Evolutionary conservation across 2,888 invertebrate species (phyloP).

Genomic region (Sinodicranocentrus sp.): DNA sequence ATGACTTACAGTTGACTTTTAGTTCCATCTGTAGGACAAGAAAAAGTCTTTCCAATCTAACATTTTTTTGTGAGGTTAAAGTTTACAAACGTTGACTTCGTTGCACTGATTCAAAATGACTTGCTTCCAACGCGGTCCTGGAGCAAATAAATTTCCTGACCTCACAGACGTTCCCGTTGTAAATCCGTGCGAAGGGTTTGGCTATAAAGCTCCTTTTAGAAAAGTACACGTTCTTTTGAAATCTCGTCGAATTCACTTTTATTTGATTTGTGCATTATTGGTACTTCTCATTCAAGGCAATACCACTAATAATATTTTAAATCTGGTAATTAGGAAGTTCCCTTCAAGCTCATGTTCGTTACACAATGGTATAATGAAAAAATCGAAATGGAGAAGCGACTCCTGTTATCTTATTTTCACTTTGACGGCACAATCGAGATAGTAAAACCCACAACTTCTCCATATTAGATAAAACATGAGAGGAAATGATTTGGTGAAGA

Average conservation of each 20-base stretch:
- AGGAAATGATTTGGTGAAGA: not conserved
- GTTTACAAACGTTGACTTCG: too few relatives aligned
- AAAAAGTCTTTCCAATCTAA: too few relatives aligned
- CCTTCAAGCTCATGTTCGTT: slow-evolving; percentile 65
- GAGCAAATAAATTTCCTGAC: slow-evolving; percentile 42
- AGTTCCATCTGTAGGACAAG: too few relatives aligned
- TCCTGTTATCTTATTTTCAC: slow-evolving; percentile 64
- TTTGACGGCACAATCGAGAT: slow-evolving; percentile 69
- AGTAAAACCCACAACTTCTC: slow-evolving; percentile 21
- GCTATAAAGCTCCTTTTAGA: slow-evolving; percentile 64
- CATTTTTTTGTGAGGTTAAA: too few relatives aligned
- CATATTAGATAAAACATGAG: not conserved
- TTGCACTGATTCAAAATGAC: slow-evolving; percentile 1
- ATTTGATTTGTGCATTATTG: not conserved
- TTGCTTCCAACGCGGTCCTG: slow-evolving; percentile 34
- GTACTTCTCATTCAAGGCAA: not conserved
- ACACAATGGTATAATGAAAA: slow-evolving; percentile 68
- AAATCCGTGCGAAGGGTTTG: slow-evolving; percentile 67
- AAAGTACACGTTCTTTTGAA: too few relatives aligned
- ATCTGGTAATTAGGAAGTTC: slow-evolving; percentile 53
- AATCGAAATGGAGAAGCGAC: slow-evolving; percentile 59
- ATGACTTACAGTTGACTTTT: too few relatives aligned
- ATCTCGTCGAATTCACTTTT: too few relatives aligned
- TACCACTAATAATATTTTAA: not conserved
- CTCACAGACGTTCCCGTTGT: slow-evolving; percentile 53